Percentiles rank a stretch among this genome's conserved stretches.
Evolutionary conservation across 2,113 vertebrate genomes (phyloP).

Genomic region (Rhineura floridana): DNA sequence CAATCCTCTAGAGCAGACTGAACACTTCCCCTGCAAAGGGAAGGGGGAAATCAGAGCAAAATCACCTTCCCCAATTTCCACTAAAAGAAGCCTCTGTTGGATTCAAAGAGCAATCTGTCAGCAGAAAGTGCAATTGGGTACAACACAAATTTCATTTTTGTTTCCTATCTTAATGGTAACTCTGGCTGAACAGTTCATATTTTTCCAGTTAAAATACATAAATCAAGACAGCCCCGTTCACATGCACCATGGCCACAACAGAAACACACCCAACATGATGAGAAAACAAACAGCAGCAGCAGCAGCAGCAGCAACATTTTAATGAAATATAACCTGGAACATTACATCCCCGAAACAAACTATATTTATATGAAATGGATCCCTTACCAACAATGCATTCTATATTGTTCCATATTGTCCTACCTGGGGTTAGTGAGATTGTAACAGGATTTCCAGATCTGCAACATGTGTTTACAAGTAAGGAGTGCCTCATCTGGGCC

Average conservation of each 20-base stretch:
- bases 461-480: conserved; percentile 98
- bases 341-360: not conserved
- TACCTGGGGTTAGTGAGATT: conserved; percentile 98
- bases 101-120: too few species aligned
- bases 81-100: too few species aligned
- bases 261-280: not conserved
- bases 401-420: conserved; percentile 7
- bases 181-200: not conserved
- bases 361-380: too few species aligned
- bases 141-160: not conserved
- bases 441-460: conserved; percentile 99
- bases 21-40: too few species aligned
- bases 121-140: too few species aligned
- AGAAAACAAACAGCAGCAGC: not conserved
- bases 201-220: not conserved
- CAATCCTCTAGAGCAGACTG: too few species aligned
- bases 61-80: too few species aligned
- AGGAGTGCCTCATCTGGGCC: conserved; percentile 95
- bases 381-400: too few species aligned
- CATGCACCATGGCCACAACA: not conserved
- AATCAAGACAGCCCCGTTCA: not conserved
- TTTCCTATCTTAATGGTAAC: not conserved
- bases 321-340: not conserved
- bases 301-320: too few species aligned
- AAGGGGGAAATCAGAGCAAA: too few species aligned